Base-by-base conservation (phyloP, 2,797 vertebrate genomes). In the Lophotriccus pileatus region DNA sequence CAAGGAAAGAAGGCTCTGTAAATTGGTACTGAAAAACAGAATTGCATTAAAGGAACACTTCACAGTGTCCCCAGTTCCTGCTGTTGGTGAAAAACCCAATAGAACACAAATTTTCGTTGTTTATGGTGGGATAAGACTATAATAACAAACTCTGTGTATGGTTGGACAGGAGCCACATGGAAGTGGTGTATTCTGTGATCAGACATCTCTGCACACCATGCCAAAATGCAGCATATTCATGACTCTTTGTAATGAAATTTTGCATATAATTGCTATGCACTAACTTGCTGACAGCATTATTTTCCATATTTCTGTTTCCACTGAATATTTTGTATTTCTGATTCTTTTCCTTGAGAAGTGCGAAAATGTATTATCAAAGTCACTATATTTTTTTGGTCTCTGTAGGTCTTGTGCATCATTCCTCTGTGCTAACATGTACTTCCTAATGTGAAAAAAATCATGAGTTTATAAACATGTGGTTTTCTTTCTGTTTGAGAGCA, bases 361-460 rank as follows among this genome's bases (percentile, higher is more conserved):
- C n/a, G 93, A 89, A 81, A 37, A 14, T 70, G 41, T 70, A 77
- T 81, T 94, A 58, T 87, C 67, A 55, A 86, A 90, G 56, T 82
- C 27, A 28, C 17, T 85, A 3, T 67, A 17, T 68, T 49, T 80
- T 84, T 52, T 87, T 70, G 67, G 53, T 77, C 46, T 84, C 49
- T 74, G 25, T 87, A 76, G 37, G 60, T 62, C 60, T 74, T 85
- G 32, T 80, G 17, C 44, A 85, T 90, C 39, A 34, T 89, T 89
- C 16, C 22, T 74, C 68, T 80, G 12, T n/a, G 22, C 30, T 89
- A 84, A 41, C 13, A 23, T 41, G 56, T 67, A 85, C 34, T 22
- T 89, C 63, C 43, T 73, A 79, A 84, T 63, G 59, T 89, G 78
- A 87, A 92, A 90, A 79, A 59, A 89, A 49, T 85, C 22, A 82